Base-by-base conservation (phyloP, 64 coral and sea anemone species). In the Stichodactyla helianthus region DNA sequence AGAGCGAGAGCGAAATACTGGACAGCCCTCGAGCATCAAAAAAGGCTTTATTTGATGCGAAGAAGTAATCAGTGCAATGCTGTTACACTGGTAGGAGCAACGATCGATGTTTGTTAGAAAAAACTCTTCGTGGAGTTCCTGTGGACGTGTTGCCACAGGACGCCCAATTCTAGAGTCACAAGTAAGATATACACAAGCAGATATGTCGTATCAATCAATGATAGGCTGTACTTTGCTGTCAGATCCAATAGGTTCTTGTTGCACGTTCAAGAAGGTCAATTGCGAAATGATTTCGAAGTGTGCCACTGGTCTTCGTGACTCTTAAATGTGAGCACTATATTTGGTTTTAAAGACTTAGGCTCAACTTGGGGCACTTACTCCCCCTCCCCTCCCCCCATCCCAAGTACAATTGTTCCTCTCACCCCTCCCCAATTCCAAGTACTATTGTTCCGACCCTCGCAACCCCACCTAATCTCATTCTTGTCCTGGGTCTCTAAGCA, bases 1-100 rank as follows among this genome's bases (percentile, higher is more conserved):
- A 98, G 16, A 98, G 95, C 82, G 95, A 98, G 87, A 86, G 92
- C 4, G 95, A 98, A 77, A 17, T 86, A 16, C 77, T 98, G 12
- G 88, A 91, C 79, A 87, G 87, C 6, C 92, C 95, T 10, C 55
- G 23, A 4, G 53, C 51, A 20, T 11, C 54, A 6, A 86, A 82
- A 20, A 84, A 88, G 78, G 53, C 51, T 4, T 18, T 54, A 52
- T 81, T 52, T 81, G 78, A 81, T 51, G 27, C 78, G 9, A 81
- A 31, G 78, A 81, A 81, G 52, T 81, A 52, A 54, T 81, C 4
- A 9, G 1, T 27, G 68, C 20, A 74, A 74, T 31, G 68, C 22
- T 19, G 10, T 74, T 12, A 74, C 68, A 31, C 68, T 31, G 68
- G 68, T 74, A 74, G 25, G 68, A 27, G 25, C 11, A 44, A 44